Evolutionary conservation across 2,113 vertebrate genomes (phyloP), one percentile per base, ranked within the genome.

Genomic region (Melanerpes aurifrons): DNA sequence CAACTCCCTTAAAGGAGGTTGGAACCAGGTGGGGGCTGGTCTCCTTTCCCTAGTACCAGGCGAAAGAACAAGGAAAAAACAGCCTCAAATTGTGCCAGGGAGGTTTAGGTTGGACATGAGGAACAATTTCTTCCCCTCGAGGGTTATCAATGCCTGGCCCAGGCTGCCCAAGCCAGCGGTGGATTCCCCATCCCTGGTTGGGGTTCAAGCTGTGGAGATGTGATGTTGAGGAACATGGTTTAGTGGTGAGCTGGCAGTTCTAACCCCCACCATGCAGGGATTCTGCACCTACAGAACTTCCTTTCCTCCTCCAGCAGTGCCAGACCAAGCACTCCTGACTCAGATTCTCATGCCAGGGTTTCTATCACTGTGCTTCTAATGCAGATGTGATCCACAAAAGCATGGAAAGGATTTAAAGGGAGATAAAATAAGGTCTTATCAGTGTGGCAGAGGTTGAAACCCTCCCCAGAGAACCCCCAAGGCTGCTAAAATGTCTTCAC

Each of bases 381-480:
- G 9, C 15, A 70, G 29, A 24, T 26, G 40, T 35, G 26, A 58
- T 20, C 20, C 12, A 12, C 10, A 3, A 57, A 68, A 48, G 4
- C 19, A 45, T 26, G 25, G 21, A 22, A 45, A 59, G 21, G 5
- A 22, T 43, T 53, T 50, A 77, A 77, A 59, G 47, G 28, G 12
- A 7, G 28, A 28, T 40, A 15, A 40, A 20, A 7, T 21, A 64
- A 6, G 11, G 15, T 35, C 31, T 59, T 19, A 16, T 73, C 37
- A 35, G 26, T 6, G 26, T 57, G 32, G 2, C 28, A 45, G 37
- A 29, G 12, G 10, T 45, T 40, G 37, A 61, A 63, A 31, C 47
- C 4, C 17, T 21, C 18, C 9, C 0, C 8, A 2, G 17, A 29
- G n/a, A 43, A 3, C 18, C 43, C 9, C 54, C 2, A 9, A 12